Percentiles rank a stretch among this genome's conserved stretches.
phyloP scores from a whole-genome alignment of 2,797 vertebrate genomes.

The Streptopelia turtur region DNA sequence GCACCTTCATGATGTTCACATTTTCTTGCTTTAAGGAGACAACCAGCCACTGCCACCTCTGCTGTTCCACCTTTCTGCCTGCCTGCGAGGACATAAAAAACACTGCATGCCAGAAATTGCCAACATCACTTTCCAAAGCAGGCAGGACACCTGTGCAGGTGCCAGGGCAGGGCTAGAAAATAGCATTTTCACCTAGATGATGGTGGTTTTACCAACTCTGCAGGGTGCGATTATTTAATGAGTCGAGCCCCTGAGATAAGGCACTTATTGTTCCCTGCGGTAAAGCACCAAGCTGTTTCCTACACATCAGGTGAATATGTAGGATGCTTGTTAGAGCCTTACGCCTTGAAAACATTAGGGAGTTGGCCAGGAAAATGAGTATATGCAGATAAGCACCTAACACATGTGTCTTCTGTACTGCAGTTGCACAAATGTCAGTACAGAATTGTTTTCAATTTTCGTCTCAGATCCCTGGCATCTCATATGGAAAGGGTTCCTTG shows the following conservation, averaged over 20 bases:
- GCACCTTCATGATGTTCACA: neutral
- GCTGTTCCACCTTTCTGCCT: neutral
- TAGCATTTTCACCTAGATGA: neutral
- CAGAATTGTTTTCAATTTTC: neutral
- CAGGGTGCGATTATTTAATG: no score
- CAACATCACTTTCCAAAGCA: neutral
- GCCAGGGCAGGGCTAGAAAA: neutral
- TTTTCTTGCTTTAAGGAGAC: neutral
- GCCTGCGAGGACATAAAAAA: neutral
- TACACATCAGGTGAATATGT: neutral
- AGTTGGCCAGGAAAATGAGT: neutral
- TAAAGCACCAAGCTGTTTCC: neutral
- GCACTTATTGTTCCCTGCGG: accelerated
- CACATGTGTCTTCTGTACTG: neutral
- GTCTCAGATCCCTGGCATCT: neutral
- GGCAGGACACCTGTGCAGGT: neutral
- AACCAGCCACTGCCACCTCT: neutral
- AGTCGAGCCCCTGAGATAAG: neutral
- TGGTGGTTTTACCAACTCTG: neutral
- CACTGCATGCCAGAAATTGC: accelerated
- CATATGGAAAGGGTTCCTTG: neutral
- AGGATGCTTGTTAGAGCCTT: neutral
- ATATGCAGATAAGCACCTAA: neutral
- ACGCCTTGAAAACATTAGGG: neutral
- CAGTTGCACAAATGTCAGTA: neutral